phyloP scores from a whole-genome alignment of 37 sponge, comb jelly and placozoan genomes.

The Mnemiopsis leidyi region DNA sequence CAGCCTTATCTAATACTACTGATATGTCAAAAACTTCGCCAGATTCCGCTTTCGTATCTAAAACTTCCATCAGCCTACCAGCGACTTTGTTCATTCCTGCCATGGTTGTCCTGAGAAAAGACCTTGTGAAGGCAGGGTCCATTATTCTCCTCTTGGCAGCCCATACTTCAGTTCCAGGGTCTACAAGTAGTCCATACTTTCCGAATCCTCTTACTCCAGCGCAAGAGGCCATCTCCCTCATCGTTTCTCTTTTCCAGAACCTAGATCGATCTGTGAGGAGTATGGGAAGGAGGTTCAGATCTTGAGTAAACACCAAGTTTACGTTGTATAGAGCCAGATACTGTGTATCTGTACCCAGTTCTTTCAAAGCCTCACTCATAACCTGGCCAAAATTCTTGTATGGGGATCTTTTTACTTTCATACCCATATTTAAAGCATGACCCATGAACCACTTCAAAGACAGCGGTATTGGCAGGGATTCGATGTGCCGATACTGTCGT shows the following conservation, averaged over 20 bases:
- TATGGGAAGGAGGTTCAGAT: neutral
- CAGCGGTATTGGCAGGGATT: slow-evolving; percentile 74
- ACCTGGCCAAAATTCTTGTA: neutral
- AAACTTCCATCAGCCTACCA: neutral
- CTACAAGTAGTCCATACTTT: neutral
- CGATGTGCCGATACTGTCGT: neutral
- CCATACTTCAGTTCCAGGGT: neutral
- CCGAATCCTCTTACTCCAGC: neutral
- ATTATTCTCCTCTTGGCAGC: neutral
- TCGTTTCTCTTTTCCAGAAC: neutral
- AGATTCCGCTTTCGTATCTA: neutral
- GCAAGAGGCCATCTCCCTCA: neutral
- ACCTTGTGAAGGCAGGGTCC: slow-evolving; percentile 6
- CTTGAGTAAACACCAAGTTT: neutral
- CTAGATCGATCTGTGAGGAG: neutral
- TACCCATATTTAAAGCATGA: neutral
- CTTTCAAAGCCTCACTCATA: neutral
- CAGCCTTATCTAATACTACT: neutral
- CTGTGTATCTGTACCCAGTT: too few relatives aligned
- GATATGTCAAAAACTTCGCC: neutral
- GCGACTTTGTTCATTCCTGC: too few relatives aligned
- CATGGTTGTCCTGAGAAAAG: neutral
- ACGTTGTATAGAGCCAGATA: neutral
- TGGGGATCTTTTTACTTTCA: neutral
- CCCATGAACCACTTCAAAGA: slow-evolving; percentile 1